A percentile compares a stretch with the other conserved stretches of the same genome.
Conservation (phyloP, 2,113 vertebrate species). For the Perca flavescens region DNA sequence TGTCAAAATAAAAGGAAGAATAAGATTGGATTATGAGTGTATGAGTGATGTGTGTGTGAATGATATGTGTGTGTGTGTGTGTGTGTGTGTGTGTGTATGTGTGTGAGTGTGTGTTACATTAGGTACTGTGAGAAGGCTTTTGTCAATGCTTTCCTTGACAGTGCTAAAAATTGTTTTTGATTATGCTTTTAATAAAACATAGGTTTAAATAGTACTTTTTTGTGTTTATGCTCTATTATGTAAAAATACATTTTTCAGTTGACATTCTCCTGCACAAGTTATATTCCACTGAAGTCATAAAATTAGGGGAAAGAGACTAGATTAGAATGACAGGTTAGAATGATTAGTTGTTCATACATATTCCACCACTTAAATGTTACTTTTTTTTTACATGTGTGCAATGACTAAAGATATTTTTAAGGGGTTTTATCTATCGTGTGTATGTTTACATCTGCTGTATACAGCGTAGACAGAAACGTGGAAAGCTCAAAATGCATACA, state of each 20-base stretch:
- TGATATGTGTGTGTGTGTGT: not conserved
- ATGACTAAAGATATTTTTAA: not conserved
- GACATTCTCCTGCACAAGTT: constrained; percentile 4
- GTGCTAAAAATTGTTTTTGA: constrained; percentile 21
- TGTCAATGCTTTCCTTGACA: constrained; percentile 16
- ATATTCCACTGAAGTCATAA: not conserved
- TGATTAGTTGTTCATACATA: not conserved
- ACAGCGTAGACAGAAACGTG: too few relatives aligned
- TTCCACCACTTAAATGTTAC: not conserved
- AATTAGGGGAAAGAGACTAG: not conserved
- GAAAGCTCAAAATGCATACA: too few relatives aligned
- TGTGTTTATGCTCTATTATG: not conserved
- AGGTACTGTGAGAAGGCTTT: constrained; percentile 10
- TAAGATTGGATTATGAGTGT: constrained; percentile 28
- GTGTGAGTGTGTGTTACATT: not conserved
- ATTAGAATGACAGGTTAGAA: too few relatives aligned
- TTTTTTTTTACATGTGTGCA: not conserved
- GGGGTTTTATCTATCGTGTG: not conserved
- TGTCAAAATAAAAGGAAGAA: constrained; percentile 58
- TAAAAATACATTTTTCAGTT: not conserved
- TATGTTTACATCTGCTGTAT: too few relatives aligned
- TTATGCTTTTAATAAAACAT: constrained; percentile 18
- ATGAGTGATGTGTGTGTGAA: not conserved
- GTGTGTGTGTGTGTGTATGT: not conserved
- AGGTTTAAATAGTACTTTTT: not conserved